Percentiles rank a stretch among this genome's conserved stretches.
Conservation (phyloP, 2,888 invertebrate species). For the Diarsia mendica region DNA sequence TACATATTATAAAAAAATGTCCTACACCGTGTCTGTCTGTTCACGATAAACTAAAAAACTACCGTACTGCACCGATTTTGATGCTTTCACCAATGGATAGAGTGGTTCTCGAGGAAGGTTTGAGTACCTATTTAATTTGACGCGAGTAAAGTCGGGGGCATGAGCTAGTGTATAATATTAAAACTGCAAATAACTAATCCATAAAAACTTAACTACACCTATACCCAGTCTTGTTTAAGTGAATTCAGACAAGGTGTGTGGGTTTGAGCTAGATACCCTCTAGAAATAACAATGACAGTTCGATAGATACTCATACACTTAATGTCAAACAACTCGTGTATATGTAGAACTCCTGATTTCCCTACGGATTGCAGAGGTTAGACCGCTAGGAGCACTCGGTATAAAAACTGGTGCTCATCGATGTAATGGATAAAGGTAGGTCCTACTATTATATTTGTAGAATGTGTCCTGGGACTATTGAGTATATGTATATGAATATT, state of each 20-base stretch:
- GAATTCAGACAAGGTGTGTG: neutral
- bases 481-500: constrained; percentile 3
- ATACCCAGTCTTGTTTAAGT: neutral
- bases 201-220: neutral
- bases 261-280: neutral
- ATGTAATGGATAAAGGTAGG: neutral
- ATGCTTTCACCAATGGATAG: too few relatives aligned
- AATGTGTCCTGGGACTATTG: constrained; percentile 1
- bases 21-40: too few relatives aligned
- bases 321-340: constrained; percentile 10
- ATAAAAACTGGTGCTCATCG: constrained; percentile 14
- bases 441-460: neutral
- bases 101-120: too few relatives aligned
- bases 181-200: too few relatives aligned
- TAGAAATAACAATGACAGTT: constrained; percentile 1
- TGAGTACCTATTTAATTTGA: too few relatives aligned
- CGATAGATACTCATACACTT: constrained; percentile 7
- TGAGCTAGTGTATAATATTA: too few relatives aligned
- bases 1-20: too few relatives aligned
- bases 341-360: constrained; percentile 29
- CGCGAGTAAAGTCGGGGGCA: too few relatives aligned
- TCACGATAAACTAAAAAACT: too few relatives aligned
- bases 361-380: constrained; percentile 15
- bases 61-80: too few relatives aligned
- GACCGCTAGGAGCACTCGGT: constrained; percentile 16